Conservation (phyloP, 2,113 vertebrate species). For the Calidris pugnax region DNA sequence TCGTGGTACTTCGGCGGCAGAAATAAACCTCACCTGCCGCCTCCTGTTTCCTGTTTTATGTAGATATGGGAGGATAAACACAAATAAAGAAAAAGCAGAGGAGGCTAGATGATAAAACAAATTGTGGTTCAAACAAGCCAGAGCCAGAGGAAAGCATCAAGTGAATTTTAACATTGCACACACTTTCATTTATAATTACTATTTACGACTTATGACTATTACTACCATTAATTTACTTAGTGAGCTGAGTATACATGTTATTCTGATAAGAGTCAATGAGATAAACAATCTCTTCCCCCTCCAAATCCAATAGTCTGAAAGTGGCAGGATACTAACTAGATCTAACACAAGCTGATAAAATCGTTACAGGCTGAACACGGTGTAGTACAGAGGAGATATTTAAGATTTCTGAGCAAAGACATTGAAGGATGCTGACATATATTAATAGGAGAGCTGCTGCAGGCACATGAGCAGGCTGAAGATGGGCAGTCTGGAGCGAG, state of each 20-base stretch:
- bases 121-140: neutral
- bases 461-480: neutral
- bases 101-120: neutral
- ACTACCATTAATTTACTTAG: neutral
- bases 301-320: neutral
- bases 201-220: neutral
- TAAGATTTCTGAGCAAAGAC: neutral
- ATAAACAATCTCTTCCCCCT: neutral
- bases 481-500: accelerated
- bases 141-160: neutral
- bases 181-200: neutral
- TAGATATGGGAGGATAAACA: neutral
- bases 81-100: neutral
- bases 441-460: neutral
- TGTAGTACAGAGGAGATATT: neutral
- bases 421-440: neutral
- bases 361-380: neutral
- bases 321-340: neutral
- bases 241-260: neutral
- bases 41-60: neutral
- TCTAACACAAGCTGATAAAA: neutral
- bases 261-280: neutral
- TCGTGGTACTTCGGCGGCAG: neutral
- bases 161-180: neutral
- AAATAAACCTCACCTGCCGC: neutral